Percentiles rank a stretch among this genome's conserved stretches.
Conservation (phyloP, 2,888 invertebrate genomes). For the Cyclophora punctaria region DNA sequence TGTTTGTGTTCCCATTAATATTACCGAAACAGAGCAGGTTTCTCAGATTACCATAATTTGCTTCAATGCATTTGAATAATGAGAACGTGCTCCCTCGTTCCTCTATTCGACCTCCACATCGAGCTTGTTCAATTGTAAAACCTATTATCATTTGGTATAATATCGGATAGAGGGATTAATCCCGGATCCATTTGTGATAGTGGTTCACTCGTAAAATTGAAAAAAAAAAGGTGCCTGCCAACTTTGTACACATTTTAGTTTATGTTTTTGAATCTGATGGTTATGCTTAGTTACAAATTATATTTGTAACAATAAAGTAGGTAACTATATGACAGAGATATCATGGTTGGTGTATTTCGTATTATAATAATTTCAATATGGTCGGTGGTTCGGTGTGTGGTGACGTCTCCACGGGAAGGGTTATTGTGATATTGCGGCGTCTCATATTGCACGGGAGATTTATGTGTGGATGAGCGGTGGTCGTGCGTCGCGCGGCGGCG, state of each 20-base stretch:
- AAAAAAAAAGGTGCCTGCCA: constrained; percentile 2
- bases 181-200: constrained; percentile 21
- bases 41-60: constrained; percentile 74
- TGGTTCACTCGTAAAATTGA: constrained; percentile 11
- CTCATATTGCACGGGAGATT: constrained; percentile 64
- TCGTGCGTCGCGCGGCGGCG: constrained; percentile 14
- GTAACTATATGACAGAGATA: too few relatives aligned
- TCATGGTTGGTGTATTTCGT: constrained; percentile 6
- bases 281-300: too few relatives aligned
- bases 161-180: constrained; percentile 29
- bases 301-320: too few relatives aligned
- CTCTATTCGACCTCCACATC: constrained; percentile 44
- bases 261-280: neutral
- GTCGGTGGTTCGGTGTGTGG: constrained; percentile 25
- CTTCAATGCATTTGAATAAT: constrained; percentile 74
- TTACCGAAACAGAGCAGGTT: constrained; percentile 72
- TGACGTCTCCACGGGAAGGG: constrained; percentile 40
- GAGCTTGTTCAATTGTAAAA: constrained; percentile 57
- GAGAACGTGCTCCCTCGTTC: constrained; percentile 60
- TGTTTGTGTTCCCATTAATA: constrained; percentile 67
- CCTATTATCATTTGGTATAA: constrained; percentile 41
- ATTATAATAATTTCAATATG: constrained; percentile 44
- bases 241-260: too few relatives aligned
- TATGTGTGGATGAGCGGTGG: constrained; percentile 43
- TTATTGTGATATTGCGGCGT: constrained; percentile 62